Base-by-base conservation (phyloP, 2,888 invertebrate genomes). In the Crioceris asparagi region DNA sequence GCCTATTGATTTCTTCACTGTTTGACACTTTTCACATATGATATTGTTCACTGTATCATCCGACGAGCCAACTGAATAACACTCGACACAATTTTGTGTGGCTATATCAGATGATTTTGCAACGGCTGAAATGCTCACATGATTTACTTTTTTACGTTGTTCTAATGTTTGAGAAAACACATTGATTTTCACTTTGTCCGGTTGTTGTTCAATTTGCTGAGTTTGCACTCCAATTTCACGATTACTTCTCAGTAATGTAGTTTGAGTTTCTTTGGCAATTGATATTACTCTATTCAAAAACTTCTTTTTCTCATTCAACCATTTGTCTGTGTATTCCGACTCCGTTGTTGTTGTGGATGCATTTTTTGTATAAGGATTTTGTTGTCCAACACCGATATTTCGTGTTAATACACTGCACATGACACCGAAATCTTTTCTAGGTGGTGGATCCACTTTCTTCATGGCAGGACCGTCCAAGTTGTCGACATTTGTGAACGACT, bases 341-440 rank as follows among this genome's bases (percentile, higher is more conserved):
- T 43, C 43, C 8, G 38, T 14, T 2, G 61, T 63, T 15, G 51
- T 45, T 3, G 65, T 64, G 10, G 62, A 56, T 25, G 57, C 60
- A 26, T 53, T 54, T 43, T 56, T 60, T 8, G 60, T 62, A 32
- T 59, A 54, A 3, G 62, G 63, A 17, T 54, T 52, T 46, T 64
- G 64, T 45, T 62, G 59, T 5, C 62, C 62, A 5, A 65, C 73
- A 3, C 77, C 79, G 35, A 80, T 67, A 55, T 79, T 79, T 41
- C 80, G 63, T 1, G 75, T 74, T 41, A 76, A 61, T 17, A 74
- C 71, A 3, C 68, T 64, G 47, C 73, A 76, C 61, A 78, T 80
- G 2, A 79, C 74, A 32, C 75, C 79, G 42, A 78, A 73, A 54
- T 79, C 79, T 46, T 79, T 69, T 25, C 66, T 62, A 18, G 60